Conservation (phyloP, 2,888 invertebrate genomes). For the Luperina nickerlii region DNA sequence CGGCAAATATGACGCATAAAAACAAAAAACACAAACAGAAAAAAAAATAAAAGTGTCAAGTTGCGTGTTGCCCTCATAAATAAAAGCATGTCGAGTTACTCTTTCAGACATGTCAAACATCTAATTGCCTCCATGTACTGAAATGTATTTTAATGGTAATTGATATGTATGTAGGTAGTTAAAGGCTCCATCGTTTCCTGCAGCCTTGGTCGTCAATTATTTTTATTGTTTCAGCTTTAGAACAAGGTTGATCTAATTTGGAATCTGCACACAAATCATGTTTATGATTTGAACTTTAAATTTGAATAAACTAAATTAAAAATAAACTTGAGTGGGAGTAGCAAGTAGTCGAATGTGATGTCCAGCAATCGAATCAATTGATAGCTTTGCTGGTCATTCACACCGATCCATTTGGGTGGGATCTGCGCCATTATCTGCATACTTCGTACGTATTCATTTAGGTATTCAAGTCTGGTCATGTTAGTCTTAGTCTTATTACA, state of each 20-base stretch:
- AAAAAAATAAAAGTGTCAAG: neutral
- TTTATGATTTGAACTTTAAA: neutral
- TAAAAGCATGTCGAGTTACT: constrained; percentile 10
- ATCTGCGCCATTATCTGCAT: neutral
- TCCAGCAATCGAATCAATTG: constrained; percentile 17
- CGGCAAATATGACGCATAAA: too few relatives aligned
- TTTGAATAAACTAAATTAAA: neutral
- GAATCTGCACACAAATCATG: neutral
- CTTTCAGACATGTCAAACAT: neutral
- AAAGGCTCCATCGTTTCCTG: constrained; percentile 10
- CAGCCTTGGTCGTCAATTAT: constrained; percentile 25
- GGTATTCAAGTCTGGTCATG: neutral
- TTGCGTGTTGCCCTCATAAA: neutral
- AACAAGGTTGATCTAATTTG: constrained; percentile 11
- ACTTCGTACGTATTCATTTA: neutral
- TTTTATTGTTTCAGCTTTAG: constrained; percentile 12
- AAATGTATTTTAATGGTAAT: constrained; percentile 27
- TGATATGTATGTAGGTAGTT: constrained; percentile 12
- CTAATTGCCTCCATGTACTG: constrained; percentile 4
- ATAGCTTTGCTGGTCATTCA: constrained; percentile 5
- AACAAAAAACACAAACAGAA: too few relatives aligned
- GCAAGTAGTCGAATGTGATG: neutral
- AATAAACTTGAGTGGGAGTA: neutral
- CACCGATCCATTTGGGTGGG: neutral
- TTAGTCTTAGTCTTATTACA: neutral